These are phyloP conservation scores for Melanotaenia boesemani DNA, from an alignment of 2,797 vertebrate genomes.

Conservation along the genomic window DNA sequence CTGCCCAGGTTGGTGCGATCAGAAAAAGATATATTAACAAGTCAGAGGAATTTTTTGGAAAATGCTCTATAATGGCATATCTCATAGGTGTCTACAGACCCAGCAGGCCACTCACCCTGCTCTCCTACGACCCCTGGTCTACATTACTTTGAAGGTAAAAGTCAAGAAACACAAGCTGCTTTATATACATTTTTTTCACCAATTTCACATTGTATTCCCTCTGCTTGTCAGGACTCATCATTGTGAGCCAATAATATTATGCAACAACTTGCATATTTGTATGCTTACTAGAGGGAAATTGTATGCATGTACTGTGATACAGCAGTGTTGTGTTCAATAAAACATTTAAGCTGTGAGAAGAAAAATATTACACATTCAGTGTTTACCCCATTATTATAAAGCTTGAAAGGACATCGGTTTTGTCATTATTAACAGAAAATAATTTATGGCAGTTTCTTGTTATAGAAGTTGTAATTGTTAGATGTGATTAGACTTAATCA, in stretches of 20 bases:
- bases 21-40: not conserved
- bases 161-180: constrained; percentile 1
- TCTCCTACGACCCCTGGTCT: constrained; percentile 88
- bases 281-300: not conserved
- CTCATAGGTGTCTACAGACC: constrained; percentile 88
- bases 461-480: not conserved
- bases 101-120: constrained; percentile 86
- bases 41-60: not conserved
- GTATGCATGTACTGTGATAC: not conserved
- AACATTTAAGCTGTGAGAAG: not conserved
- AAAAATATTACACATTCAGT: not conserved
- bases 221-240: not conserved
- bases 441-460: not conserved
- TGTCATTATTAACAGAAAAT: not conserved
- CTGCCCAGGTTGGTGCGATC: constrained; percentile 64
- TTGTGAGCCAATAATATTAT: not conserved
- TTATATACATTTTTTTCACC: constrained; percentile 3
- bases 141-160: constrained; percentile 93
- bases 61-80: constrained; percentile 32
- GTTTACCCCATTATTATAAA: not conserved
- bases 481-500: not conserved
- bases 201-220: not conserved
- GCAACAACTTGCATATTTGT: not conserved
- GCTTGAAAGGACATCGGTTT: not conserved
- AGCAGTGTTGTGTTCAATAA: not conserved